phyloP scores from a whole-genome alignment of 2,888 invertebrate genomes.

The Cephus runcator region DNA sequence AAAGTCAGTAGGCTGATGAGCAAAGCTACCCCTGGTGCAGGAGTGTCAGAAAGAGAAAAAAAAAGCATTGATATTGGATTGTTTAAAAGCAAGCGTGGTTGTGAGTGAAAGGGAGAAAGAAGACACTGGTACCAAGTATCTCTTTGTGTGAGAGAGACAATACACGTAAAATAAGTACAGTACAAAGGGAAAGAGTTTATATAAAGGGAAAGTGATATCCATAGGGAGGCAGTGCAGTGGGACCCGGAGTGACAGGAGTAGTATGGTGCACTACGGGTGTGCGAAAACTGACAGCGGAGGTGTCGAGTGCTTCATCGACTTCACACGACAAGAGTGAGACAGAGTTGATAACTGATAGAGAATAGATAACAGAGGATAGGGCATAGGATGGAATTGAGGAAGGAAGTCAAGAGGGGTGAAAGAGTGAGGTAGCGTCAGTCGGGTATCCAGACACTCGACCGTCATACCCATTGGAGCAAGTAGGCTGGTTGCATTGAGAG shows the following conservation, averaged over 20 bases:
- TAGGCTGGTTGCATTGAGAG: not conserved
- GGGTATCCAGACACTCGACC: not conserved
- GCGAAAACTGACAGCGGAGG: conserved; percentile 75
- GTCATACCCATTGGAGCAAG: not conserved
- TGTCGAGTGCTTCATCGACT: conserved; percentile 77
- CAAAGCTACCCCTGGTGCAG: not conserved
- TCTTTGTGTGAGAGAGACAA: not conserved
- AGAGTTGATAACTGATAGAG: not conserved
- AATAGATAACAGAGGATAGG: not conserved
- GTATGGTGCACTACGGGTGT: conserved; percentile 73
- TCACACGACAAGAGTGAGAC: conserved; percentile 52
- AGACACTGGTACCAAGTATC: not conserved
- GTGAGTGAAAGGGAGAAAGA: not conserved
- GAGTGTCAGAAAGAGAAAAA: not conserved
- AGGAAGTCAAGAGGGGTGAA: not conserved
- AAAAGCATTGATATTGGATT: not conserved
- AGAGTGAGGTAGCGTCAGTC: not conserved
- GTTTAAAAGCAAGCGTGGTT: not conserved
- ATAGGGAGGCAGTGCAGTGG: not conserved
- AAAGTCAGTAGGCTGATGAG: not conserved
- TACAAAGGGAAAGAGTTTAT: not conserved
- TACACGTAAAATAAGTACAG: not conserved
- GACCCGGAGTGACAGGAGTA: conserved; percentile 20
- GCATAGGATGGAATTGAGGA: not conserved
- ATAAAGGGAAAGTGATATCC: not conserved